Conservation (phyloP, 1,140 invertebrate species). For the Rhagoletis zephyria region DNA sequence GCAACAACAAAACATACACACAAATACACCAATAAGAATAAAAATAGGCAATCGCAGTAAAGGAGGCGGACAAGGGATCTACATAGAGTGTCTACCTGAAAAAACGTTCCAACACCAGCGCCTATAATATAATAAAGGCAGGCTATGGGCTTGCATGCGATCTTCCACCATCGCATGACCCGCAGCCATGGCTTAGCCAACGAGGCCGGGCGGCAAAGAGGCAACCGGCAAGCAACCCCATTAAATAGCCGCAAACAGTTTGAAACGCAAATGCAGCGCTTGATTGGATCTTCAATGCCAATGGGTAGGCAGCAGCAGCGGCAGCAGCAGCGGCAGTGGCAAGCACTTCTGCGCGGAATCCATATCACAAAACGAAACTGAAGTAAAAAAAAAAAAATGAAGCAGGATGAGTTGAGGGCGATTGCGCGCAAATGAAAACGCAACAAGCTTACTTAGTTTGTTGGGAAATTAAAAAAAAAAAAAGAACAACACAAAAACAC, state of each 20-base stretch:
- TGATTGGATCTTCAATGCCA: conserved; percentile 51
- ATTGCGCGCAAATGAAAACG: conserved; percentile 39
- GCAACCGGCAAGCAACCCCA: conserved; percentile 17
- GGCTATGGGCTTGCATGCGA: background rate
- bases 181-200: background rate
- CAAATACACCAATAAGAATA: background rate
- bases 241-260: conserved; percentile 38
- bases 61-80: conserved; percentile 40
- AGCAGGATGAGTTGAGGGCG: background rate
- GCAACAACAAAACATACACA: conserved; percentile 7
- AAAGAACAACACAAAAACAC: background rate
- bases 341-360: background rate
- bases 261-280: conserved; percentile 37
- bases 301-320: conserved; percentile 14
- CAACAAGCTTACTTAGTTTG: conserved; percentile 30
- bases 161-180: background rate
- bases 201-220: background rate
- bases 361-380: background rate
- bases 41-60: background rate
- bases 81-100: conserved; percentile 32
- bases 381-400: background rate
- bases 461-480: background rate
- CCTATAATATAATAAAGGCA: background rate
- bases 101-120: conserved; percentile 36
- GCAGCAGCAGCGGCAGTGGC: background rate